Base-by-base conservation (phyloP, 2,888 invertebrate species). In the Masnerella sp. region DNA sequence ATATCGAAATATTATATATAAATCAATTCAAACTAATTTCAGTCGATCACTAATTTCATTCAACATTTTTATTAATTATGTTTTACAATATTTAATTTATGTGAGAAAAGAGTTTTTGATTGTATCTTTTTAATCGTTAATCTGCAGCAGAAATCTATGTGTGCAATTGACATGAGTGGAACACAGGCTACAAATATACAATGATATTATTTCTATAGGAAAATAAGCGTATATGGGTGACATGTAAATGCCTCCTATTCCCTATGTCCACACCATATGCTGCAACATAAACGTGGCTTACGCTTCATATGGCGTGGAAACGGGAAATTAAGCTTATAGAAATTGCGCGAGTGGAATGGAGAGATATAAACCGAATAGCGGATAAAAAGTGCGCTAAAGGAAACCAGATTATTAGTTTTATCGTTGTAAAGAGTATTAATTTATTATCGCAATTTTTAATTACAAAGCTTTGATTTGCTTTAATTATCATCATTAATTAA, bases 261-360 rank as follows among this genome's bases (percentile, higher is more conserved):
- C 42, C 51, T 22, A 42, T 38, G 32, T 51, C 40, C 32, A 51
- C 22, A 42, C 62, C 62, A 62, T 62, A 62, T 62, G 62, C 51
- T 34, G 32, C 30, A 25, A 32, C 51, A 51, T 42, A 62, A 51
- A 62, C 12, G 38, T 25, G 14, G 34, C 36, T 47, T 61, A 20
- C 28, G 28, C 34, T 17, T 42, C 22, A n/a, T 38, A 25, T 14
- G 9, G 61, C 8, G 32, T 51, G 32, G 38, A 62, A 62, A 51
- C 34, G 12, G 11, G 51, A 51, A 51, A 61, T 62, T 62, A 61
- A 62, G 42, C 42, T 42, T 15, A 42, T 51, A 42, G 34, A 15
- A 17, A 22, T 28, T 28, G 47, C 28, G 32, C 20, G 15, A 51
- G 22, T 32, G 32, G 28, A 30, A 62, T 28, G 18, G 30, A 38